These are phyloP conservation scores for Drosophila rubida DNA, from an alignment of 2,888 invertebrate species.

Conservation along the genomic window DNA sequence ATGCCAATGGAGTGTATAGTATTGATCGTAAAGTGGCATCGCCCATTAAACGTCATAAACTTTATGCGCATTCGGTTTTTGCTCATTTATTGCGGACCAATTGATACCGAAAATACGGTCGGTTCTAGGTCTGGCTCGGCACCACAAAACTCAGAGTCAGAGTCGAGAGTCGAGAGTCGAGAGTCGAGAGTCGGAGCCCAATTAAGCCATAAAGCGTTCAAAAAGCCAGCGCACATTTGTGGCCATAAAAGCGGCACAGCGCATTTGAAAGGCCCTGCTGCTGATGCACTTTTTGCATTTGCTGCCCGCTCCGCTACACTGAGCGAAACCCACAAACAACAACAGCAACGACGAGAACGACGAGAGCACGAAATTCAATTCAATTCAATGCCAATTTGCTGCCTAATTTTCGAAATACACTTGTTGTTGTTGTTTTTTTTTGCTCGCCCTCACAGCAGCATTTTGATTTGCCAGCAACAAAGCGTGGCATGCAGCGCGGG, in stretches of 20 bases:
- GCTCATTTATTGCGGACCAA: constrained; percentile 62
- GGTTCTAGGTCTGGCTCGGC: too few species aligned
- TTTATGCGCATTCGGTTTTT: constrained; percentile 58
- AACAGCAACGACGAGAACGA: neutral
- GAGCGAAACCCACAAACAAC: neutral
- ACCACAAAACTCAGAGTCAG: too few species aligned
- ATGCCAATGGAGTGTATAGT: constrained; percentile 6
- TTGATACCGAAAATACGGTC: constrained; percentile 32
- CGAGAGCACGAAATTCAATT: neutral
- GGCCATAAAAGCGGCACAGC: constrained; percentile 69
- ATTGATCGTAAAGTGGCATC: constrained; percentile 73
- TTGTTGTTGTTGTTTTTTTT: too few species aligned
- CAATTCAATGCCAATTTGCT: constrained; percentile 1
- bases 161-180: neutral
- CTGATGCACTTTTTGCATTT: constrained; percentile 46
- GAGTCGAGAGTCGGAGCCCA: constrained; percentile 34
- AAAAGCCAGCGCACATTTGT: constrained; percentile 78
- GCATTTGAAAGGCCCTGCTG: constrained; percentile 53
- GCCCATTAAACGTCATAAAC: constrained; percentile 82
- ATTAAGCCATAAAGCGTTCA: constrained; percentile 79
- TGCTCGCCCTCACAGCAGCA: too few species aligned
- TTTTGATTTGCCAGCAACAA: neutral
- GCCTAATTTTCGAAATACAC: neutral
- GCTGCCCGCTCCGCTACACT: constrained; percentile 26
- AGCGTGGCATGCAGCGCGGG: too few species aligned